Base-by-base conservation (phyloP, 2,113 vertebrate species). In the Raphicerus campestris region DNA sequence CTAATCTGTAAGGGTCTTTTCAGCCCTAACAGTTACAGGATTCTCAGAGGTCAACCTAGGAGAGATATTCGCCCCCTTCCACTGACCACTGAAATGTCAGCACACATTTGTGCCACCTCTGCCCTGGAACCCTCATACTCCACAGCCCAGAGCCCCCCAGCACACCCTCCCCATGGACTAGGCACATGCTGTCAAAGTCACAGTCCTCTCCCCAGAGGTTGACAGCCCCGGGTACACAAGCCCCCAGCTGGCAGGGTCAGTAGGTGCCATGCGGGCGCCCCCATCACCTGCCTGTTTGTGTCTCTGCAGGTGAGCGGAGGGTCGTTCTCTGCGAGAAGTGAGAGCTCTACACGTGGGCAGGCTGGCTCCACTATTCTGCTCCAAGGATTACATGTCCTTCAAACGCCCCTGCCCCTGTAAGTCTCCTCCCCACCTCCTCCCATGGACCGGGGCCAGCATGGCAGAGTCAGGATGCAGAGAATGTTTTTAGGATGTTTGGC, bases 391-490 rank as follows among this genome's bases (percentile, higher is more conserved):
- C 98, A 99, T 99, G 99, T 99, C 99, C 98, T 99, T 99, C 99
- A 99, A 99, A 99, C 98, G 99, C 97, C 99, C 99, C 97, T 99
- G 99, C 98, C 99, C 99, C 98, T 99, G 99, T 99, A 99, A 99
- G 99, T 93, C 87, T 84, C 87, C 81, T 89, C 60, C 45, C 93
- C 1, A 13, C 4, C 5, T 70, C 73, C 45, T 26, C 32, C 42
- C 2, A 0, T 28, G 39, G 0, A 92, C 42, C 1, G 5, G 80
- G 91, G 56, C 56, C 82, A 61, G 61, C 26, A 47, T 56, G 42
- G 81, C 81, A 49, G 60, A 95, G 70, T 56, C 4, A 19, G 63
- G 55, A 17, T 82, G 26, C 30, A 22, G 45, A 70, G 19, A 86
- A 55, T 15, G 6, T 45, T 17, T 35, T 47, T 32, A 56, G 58